Conservation (phyloP, 2,113 vertebrate species). For the Bufo bufo region DNA sequence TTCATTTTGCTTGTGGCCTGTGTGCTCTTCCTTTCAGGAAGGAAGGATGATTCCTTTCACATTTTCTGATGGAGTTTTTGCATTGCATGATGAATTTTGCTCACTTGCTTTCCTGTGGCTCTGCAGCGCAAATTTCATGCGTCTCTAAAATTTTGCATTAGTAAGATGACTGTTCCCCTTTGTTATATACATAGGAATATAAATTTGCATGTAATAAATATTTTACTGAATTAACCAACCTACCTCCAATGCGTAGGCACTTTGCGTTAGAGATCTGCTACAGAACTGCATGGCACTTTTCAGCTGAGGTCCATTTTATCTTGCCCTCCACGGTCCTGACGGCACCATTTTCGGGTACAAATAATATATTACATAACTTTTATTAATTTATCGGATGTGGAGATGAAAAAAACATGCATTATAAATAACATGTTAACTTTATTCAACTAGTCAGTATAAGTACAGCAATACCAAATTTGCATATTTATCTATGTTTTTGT, state of each 20-base stretch:
- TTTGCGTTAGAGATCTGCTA: background rate
- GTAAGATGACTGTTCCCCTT: background rate
- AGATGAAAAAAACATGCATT: no score
- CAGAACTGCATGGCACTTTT: background rate
- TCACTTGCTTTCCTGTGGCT: background rate
- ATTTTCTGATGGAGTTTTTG: background rate
- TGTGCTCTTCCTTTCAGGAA: constrained; percentile 8
- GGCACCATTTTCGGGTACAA: no score
- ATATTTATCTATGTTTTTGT: no score
- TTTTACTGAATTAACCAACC: no score
- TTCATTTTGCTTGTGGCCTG: constrained; percentile 28
- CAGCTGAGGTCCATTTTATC: background rate
- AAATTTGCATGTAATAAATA: background rate
- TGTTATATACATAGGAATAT: background rate
- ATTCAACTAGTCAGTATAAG: no score
- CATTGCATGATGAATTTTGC: background rate
- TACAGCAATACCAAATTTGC: no score
- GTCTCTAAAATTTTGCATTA: background rate
- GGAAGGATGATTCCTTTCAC: constrained; percentile 19
- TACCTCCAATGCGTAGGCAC: no score
- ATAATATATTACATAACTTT: no score
- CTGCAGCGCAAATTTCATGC: background rate
- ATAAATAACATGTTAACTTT: no score
- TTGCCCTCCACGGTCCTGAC: no score
- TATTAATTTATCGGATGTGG: no score